Evolutionary conservation across 1,140 invertebrate species (phyloP).

Genomic region (Vollenhovia emeryi): DNA sequence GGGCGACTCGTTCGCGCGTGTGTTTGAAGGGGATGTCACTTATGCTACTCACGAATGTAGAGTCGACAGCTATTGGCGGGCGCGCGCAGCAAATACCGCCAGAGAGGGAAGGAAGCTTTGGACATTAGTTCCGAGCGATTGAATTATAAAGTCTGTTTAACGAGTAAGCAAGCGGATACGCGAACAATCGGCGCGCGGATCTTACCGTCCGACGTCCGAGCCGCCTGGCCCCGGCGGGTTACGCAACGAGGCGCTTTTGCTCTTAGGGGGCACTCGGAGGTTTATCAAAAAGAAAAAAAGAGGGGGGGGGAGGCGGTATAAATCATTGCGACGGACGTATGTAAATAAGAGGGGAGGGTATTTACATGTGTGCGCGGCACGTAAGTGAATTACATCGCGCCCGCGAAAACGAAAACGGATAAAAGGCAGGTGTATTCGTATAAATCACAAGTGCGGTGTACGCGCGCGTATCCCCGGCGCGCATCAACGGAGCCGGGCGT

Average conservation of each 20-base stretch:
- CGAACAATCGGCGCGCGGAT: not conserved
- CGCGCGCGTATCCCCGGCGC: not conserved
- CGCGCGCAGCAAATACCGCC: not conserved
- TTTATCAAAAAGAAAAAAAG: constrained; percentile 3
- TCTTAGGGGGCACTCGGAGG: not conserved
- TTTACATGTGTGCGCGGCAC: not conserved
- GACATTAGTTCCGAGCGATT: constrained; percentile 37
- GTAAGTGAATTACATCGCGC: not conserved
- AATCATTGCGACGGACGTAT: not conserved
- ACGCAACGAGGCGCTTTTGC: not conserved
- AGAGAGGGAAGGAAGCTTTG: not conserved
- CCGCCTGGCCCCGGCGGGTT: not conserved
- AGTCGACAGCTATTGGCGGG: constrained; percentile 49
- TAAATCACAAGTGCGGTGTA: constrained; percentile 8
- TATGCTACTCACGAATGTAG: constrained; percentile 53
- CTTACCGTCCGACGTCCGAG: not conserved
- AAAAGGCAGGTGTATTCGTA: constrained; percentile 5
- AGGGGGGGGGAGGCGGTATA: not conserved
- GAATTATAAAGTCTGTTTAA: constrained; percentile 44
- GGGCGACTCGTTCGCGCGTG: not conserved
- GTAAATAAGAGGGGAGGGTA: not conserved
- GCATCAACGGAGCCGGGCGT: not conserved
- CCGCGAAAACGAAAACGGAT: constrained; percentile 2
- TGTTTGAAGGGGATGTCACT: constrained; percentile 19
- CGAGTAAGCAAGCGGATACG: not conserved